phyloP scores from a whole-genome alignment of 2,888 invertebrate genomes.

The Augiades crinisus region DNA sequence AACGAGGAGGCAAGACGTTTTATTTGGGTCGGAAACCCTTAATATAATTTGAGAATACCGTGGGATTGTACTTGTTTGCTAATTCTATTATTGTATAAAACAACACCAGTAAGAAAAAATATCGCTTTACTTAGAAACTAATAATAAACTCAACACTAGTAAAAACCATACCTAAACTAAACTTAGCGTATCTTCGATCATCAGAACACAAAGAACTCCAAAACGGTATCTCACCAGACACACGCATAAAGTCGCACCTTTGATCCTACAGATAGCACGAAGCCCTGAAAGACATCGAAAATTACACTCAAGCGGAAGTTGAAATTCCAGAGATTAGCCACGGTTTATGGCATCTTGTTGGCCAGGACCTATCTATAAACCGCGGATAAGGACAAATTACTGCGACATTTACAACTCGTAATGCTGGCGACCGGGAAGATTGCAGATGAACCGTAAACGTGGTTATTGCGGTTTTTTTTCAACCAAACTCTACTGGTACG shows the following conservation, averaged over 20 bases:
- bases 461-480: slow-evolving; percentile 25
- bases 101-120: no score
- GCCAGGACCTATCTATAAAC: slow-evolving; percentile 6
- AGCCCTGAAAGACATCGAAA: not conserved
- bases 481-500: slow-evolving; percentile 9
- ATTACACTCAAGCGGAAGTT: slow-evolving; percentile 1
- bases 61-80: no score
- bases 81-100: no score
- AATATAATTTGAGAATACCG: no score
- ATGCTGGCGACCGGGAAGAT: not conserved
- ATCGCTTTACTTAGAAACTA: no score
- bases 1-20: no score
- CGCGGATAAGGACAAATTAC: slow-evolving; percentile 7
- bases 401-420: slow-evolving; percentile 12
- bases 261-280: not conserved
- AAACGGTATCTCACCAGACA: not conserved
- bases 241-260: no score
- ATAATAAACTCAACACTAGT: no score
- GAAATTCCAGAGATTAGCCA: slow-evolving; percentile 7
- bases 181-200: no score
- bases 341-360: slow-evolving; percentile 3
- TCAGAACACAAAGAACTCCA: no score
- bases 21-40: no score
- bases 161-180: no score
- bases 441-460: slow-evolving; percentile 14